A percentile compares a stretch with the other conserved stretches of the same genome.
Conservation (phyloP, 2,113 vertebrate species). For the Cyprinodon tularosa region DNA sequence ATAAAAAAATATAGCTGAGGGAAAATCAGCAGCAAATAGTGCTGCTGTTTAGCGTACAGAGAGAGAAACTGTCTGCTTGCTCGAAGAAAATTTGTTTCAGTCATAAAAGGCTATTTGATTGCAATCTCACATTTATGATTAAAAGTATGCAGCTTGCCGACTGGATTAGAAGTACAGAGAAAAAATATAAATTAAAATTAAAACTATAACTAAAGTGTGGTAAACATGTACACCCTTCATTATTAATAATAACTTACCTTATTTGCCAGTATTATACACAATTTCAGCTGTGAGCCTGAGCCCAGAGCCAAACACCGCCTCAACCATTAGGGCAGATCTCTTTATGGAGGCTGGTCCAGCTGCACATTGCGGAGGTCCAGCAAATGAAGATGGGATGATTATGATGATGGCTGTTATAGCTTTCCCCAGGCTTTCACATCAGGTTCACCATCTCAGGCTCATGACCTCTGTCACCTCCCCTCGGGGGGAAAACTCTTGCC, state of each 20-base stretch:
- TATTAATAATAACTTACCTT: conserved; percentile 1
- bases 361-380: conserved; percentile 34
- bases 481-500: conserved; percentile 40
- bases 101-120: not conserved
- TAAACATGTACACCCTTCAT: not conserved
- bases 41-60: not conserved
- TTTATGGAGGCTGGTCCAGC: conserved; percentile 46
- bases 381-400: conserved; percentile 59
- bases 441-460: conserved; percentile 34
- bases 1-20: conserved; percentile 1
- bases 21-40: conserved; percentile 1
- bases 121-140: not conserved
- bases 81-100: no score
- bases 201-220: no score
- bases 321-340: not conserved
- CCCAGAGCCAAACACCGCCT: conserved; percentile 32
- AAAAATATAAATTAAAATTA: not conserved
- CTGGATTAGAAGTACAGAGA: not conserved
- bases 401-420: conserved; percentile 46
- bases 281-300: not conserved
- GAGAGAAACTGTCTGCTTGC: not conserved
- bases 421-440: conserved; percentile 39
- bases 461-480: conserved; percentile 67
- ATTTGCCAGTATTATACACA: not conserved
- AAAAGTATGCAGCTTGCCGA: not conserved